Conservation (phyloP, 1,140 invertebrate genomes). For the Drosophila guanche region DNA sequence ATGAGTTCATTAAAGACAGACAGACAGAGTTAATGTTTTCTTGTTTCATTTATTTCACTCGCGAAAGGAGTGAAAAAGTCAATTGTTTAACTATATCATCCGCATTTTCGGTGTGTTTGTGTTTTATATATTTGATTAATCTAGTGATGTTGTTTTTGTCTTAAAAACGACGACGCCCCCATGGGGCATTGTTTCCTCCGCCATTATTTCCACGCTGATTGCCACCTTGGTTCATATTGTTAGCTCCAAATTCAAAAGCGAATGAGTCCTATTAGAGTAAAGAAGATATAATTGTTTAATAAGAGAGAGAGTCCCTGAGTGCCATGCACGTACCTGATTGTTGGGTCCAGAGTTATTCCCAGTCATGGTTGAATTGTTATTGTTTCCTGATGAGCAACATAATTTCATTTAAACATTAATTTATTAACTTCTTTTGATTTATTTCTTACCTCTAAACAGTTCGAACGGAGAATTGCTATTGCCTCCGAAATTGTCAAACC, state of each 20-base stretch:
- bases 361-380: slow-evolving; percentile 62
- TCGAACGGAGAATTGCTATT: slow-evolving; percentile 77
- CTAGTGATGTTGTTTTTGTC: slow-evolving; percentile 26
- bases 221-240: slow-evolving; percentile 79
- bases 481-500: slow-evolving; percentile 73
- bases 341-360: slow-evolving; percentile 62
- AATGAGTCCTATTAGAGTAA: slow-evolving; percentile 76
- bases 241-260: slow-evolving; percentile 82
- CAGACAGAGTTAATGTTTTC: slow-evolving; percentile 4
- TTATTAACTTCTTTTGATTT: too few relatives aligned
- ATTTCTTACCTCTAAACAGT: slow-evolving; percentile 68
- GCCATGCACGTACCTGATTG: slow-evolving; percentile 57
- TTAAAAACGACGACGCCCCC: slow-evolving; percentile 81
- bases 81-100: slow-evolving; percentile 23
- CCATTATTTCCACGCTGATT: slow-evolving; percentile 81
- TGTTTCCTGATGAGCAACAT: slow-evolving; percentile 28
- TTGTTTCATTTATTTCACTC: slow-evolving; percentile 7
- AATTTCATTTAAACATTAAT: too few relatives aligned
- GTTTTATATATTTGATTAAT: slow-evolving; percentile 10
- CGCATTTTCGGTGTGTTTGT: not conserved
- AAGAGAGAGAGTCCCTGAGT: too few relatives aligned
- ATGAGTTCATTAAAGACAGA: slow-evolving; percentile 17
- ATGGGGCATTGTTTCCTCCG: slow-evolving; percentile 79
- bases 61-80: slow-evolving; percentile 20
- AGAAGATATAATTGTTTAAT: slow-evolving; percentile 74